A percentile compares a stretch with the other conserved stretches of the same genome.
These are phyloP conservation scores for Istiophorus platypterus DNA, from an alignment of 2,113 vertebrate species.

Conservation along the genomic window DNA sequence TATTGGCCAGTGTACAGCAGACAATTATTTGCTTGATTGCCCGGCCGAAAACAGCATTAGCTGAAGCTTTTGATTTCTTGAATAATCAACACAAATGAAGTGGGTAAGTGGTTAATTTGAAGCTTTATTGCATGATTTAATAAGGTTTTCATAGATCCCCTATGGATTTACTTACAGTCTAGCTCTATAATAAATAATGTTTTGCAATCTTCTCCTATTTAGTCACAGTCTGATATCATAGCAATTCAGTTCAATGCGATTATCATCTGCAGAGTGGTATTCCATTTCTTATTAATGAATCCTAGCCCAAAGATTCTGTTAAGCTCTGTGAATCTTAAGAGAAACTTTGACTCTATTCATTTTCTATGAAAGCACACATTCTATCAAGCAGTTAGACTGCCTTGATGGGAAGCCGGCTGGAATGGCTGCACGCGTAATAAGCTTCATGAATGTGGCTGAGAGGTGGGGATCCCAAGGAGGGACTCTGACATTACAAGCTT, in stretches of 20 bases:
- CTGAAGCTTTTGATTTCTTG: slow-evolving; percentile 63
- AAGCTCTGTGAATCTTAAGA: slow-evolving; percentile 43
- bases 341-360: slow-evolving; percentile 60
- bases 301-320: slow-evolving; percentile 40
- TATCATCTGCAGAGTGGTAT: slow-evolving; percentile 35
- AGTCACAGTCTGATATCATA: slow-evolving; percentile 51
- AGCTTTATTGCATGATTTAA: slow-evolving; percentile 63
- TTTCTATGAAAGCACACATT: slow-evolving; percentile 55
- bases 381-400: slow-evolving; percentile 48
- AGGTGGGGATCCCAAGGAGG: slow-evolving; percentile 40
- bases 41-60: slow-evolving; percentile 52
- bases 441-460: slow-evolving; percentile 37
- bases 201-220: slow-evolving; percentile 50
- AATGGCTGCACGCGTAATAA: slow-evolving; percentile 28
- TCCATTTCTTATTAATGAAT: slow-evolving; percentile 53
- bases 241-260: neutral
- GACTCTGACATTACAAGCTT: slow-evolving; percentile 47
- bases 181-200: slow-evolving; percentile 50
- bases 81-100: slow-evolving; percentile 62
- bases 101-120: slow-evolving; percentile 58
- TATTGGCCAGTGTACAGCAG: slow-evolving; percentile 39
- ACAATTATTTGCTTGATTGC: slow-evolving; percentile 59
- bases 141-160: slow-evolving; percentile 59
- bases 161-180: slow-evolving; percentile 51
- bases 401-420: slow-evolving; percentile 27